Percentiles rank a stretch among this genome's conserved stretches.
Conservation (phyloP, 2,797 vertebrate species). For the Cheracebus regulus region DNA sequence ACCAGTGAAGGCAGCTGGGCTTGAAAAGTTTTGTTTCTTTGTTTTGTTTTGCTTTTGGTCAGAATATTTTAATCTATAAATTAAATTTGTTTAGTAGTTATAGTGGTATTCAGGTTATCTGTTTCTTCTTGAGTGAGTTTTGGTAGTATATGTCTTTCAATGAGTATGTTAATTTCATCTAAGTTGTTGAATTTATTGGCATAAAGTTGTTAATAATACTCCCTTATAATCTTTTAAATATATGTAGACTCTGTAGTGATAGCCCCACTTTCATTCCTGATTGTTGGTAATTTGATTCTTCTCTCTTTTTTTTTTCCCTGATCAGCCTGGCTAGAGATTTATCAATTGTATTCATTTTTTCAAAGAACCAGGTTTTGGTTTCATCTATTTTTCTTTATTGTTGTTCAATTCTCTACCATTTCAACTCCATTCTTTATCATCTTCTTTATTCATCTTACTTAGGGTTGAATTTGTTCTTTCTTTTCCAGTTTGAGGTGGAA, state of each 20-base stretch:
- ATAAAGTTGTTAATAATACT: not conserved
- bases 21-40: not conserved
- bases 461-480: not conserved
- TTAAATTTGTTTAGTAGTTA: not conserved
- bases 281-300: not conserved
- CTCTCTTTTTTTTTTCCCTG: not conserved
- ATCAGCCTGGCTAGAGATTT: not conserved
- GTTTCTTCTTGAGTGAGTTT: not conserved
- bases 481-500: not conserved
- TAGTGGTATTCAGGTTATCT: not conserved
- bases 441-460: not conserved
- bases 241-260: not conserved
- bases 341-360: not conserved
- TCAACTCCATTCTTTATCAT: not conserved
- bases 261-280: not conserved
- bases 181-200: not conserved
- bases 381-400: not conserved
- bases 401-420: not conserved
- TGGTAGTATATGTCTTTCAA: not conserved
- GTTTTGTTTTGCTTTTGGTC: not conserved
- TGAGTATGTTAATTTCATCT: not conserved
- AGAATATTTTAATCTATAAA: not conserved
- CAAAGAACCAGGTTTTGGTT: not conserved
- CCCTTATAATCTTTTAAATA: not conserved
- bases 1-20: not conserved